Conservation (phyloP, 2,888 invertebrate genomes). For the Tetranychus piercei region DNA sequence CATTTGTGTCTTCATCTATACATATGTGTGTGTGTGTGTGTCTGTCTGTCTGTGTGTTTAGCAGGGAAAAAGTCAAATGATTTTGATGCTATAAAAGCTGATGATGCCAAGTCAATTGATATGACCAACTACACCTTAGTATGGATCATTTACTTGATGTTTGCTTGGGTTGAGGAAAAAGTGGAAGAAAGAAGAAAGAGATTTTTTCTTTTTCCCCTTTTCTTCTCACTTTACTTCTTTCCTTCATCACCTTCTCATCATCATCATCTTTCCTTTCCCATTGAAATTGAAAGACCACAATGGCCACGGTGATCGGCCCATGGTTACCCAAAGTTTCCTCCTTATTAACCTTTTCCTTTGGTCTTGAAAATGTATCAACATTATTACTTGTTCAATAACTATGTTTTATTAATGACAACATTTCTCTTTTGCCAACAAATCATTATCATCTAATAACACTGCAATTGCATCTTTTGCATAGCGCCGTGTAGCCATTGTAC, state of each 20-base stretch:
- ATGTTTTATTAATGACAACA: neutral
- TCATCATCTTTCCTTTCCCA: neutral
- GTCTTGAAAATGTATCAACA: no score
- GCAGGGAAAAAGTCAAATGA: neutral
- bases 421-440: neutral
- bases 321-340: slow-evolving; percentile 1
- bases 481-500: neutral
- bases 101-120: no score
- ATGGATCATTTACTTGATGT: neutral
- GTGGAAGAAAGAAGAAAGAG: no score
- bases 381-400: neutral
- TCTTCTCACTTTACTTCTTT: neutral
- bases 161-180: no score
- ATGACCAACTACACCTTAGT: neutral
- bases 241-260: neutral
- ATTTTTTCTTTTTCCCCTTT: neutral
- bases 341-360: neutral
- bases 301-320: neutral
- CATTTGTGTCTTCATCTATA: no score
- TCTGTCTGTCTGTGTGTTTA: neutral
- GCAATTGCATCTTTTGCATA: neutral
- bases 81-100: neutral
- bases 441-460: neutral
- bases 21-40: no score
- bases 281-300: neutral